Percentiles rank a stretch among this genome's conserved stretches.
These are phyloP conservation scores for Nezara viridula DNA, from an alignment of 2,888 invertebrate genomes.

Conservation along the genomic window DNA sequence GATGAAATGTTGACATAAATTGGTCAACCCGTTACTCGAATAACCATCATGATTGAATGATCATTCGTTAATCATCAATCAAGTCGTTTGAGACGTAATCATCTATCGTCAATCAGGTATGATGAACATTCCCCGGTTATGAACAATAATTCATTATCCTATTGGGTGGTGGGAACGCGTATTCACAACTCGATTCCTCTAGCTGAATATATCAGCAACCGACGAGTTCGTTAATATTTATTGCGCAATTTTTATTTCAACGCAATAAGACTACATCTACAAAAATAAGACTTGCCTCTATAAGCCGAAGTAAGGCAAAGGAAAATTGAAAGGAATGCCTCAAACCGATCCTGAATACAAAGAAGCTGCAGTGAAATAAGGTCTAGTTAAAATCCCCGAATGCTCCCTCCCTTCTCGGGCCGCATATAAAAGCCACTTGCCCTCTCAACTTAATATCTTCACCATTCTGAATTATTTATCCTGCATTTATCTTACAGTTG, in stretches of 20 bases:
- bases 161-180: background rate
- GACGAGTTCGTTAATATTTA: background rate
- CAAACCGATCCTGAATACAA: slow-evolving; percentile 29
- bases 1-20: background rate
- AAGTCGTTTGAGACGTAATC: background rate
- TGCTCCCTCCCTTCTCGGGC: background rate
- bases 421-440: slow-evolving; percentile 3
- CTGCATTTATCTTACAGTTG: background rate
- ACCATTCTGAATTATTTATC: slow-evolving; percentile 27
- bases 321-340: background rate
- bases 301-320: background rate
- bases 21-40: background rate
- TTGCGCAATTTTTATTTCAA: too few species aligned
- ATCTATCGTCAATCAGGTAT: background rate
- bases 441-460: background rate
- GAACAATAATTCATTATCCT: background rate
- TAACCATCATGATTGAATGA: background rate
- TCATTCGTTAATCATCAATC: slow-evolving; percentile 15
- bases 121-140: background rate
- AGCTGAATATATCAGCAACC: background rate
- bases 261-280: too few species aligned
- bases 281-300: background rate
- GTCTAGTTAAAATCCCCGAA: slow-evolving; percentile 10
- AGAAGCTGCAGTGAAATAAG: slow-evolving; percentile 6
- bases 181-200: background rate